Evolutionary conservation across 2,113 vertebrate species (phyloP).

Genomic region (Hystrix brachyura): DNA sequence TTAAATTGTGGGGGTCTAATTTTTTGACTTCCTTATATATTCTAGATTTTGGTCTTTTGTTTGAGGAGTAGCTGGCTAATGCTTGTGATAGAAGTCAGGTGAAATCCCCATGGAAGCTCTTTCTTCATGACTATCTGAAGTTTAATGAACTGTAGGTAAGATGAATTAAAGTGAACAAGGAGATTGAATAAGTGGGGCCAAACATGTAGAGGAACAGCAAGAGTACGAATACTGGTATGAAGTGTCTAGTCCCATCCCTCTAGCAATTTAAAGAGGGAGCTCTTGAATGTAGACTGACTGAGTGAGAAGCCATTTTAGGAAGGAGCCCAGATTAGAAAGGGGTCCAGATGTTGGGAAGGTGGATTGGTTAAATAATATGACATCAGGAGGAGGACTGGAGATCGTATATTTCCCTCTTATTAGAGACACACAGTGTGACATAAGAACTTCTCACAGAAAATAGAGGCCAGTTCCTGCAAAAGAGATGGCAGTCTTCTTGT

Average conservation of each 20-base stretch:
- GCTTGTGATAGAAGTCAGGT: neutral
- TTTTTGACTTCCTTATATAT: neutral
- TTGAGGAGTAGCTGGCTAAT: neutral
- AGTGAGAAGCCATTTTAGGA: neutral
- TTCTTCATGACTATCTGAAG: neutral
- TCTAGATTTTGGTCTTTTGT: neutral
- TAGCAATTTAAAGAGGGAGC: neutral
- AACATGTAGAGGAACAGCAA: neutral
- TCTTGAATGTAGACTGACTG: neutral
- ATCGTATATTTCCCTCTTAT: neutral
- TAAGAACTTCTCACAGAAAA: neutral
- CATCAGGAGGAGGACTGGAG: neutral
- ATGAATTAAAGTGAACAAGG: neutral
- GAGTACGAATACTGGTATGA: neutral
- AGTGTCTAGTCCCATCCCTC: neutral
- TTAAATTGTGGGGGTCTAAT: neutral
- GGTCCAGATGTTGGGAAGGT: neutral
- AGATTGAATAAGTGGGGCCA: neutral
- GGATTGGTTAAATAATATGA: neutral
- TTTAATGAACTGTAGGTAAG: neutral
- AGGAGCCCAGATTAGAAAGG: neutral
- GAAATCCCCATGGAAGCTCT: neutral
- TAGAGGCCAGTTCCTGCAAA: neutral
- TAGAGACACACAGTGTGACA: neutral
- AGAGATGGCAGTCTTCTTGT: neutral